Conservation (phyloP, 2,888 invertebrate species). For the Pyrrhia umbra region DNA sequence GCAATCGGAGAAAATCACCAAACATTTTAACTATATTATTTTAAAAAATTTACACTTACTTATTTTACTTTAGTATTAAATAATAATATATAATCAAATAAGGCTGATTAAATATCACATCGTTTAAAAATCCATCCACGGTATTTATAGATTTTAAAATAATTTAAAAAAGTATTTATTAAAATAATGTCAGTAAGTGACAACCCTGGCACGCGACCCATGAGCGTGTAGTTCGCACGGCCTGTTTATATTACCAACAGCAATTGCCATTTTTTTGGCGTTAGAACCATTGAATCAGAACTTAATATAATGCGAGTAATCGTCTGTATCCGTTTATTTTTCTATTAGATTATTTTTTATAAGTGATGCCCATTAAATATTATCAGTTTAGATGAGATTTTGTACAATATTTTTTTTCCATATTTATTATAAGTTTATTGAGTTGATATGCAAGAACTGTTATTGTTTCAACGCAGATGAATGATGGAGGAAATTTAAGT, state of each 20-base stretch:
- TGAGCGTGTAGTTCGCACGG: constrained; percentile 60
- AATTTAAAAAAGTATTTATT: neutral
- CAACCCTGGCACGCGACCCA: constrained; percentile 55
- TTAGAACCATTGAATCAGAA: constrained; percentile 57
- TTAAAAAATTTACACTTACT: no score
- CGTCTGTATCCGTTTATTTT: constrained; percentile 58
- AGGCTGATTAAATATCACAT: neutral
- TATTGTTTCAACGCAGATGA: neutral
- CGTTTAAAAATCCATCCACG: neutral
- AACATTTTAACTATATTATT: no score
- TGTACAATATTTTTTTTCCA: no score
- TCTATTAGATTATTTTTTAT: constrained; percentile 62
- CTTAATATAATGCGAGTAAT: constrained; percentile 62
- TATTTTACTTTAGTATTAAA: no score
- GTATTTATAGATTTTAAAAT: no score
- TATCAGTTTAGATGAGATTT: constrained; percentile 20
- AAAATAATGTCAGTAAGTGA: neutral
- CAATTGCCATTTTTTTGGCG: constrained; percentile 58
- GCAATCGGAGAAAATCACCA: no score
- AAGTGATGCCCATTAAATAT: constrained; percentile 48
- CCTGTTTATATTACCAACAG: constrained; percentile 59
- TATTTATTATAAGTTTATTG: no score
- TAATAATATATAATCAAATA: no score
- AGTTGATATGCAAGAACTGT: no score
- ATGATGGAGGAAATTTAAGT: neutral